phyloP scores from a whole-genome alignment of 2,888 invertebrate genomes.

The Aquatica leii region DNA sequence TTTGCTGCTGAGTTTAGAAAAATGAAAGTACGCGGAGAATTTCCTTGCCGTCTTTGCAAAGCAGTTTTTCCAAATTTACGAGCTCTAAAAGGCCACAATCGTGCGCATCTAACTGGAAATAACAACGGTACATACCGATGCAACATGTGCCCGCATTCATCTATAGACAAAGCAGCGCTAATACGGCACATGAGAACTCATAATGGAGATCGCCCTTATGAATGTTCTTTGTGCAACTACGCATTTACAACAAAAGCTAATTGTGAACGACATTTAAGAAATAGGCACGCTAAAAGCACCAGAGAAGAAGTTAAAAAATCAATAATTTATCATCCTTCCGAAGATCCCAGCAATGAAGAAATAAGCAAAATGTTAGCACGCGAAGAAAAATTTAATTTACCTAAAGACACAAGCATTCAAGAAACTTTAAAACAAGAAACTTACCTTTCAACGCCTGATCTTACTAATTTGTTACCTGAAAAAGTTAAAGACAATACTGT shows the following conservation, averaged over 20 bases:
- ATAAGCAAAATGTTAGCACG: conserved; percentile 64
- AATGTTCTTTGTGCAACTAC: conserved; percentile 94
- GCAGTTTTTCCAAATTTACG: conserved; percentile 88
- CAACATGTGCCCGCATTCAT: conserved; percentile 91
- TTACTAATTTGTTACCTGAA: conserved; percentile 24
- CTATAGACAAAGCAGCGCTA: conserved; percentile 89
- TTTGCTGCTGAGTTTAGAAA: conserved; percentile 86
- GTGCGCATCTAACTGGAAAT: conserved; percentile 82
- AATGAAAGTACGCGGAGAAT: conserved; percentile 89
- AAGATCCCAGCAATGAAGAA: conserved; percentile 83
- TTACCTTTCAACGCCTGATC: conserved; percentile 18
- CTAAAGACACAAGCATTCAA: conserved; percentile 36
- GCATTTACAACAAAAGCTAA: conserved; percentile 98
- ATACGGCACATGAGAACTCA: conserved; percentile 93
- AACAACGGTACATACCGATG: conserved; percentile 85
- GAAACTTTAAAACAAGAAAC: conserved; percentile 47
- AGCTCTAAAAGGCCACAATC: conserved; percentile 90
- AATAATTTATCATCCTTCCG: conserved; percentile 87
- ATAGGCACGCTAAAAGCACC: conserved; percentile 86
- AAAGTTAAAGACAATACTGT: conserved; percentile 10
- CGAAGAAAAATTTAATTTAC: conserved; percentile 63
- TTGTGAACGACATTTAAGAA: conserved; percentile 93
- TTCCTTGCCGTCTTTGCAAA: conserved; percentile 89
- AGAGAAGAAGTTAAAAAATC: conserved; percentile 89
- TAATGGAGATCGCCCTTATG: conserved; percentile 94